Conservation (phyloP, 1,140 invertebrate species). For the Sitophilus oryzae region DNA sequence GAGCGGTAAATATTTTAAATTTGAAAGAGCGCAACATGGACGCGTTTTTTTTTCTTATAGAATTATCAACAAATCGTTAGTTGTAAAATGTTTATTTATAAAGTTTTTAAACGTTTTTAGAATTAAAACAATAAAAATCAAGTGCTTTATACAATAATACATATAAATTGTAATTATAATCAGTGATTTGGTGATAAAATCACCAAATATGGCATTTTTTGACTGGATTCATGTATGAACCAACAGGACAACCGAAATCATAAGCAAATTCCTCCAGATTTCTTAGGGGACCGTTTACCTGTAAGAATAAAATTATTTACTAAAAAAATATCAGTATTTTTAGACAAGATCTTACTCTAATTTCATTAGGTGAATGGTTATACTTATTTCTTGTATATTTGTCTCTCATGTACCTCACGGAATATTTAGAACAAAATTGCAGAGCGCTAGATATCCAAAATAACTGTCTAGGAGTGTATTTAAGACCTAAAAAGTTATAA, state of each 20-base stretch:
- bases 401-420: conserved; percentile 39
- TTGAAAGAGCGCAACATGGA: no score
- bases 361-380: conserved; percentile 46
- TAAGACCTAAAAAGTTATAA: conserved; percentile 43
- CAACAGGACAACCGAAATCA: conserved; percentile 77
- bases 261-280: conserved; percentile 81
- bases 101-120: no score
- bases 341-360: conserved; percentile 6
- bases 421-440: conserved; percentile 58
- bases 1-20: no score
- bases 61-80: no score
- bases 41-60: no score
- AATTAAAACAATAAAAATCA: no score
- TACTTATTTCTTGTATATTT: conserved; percentile 35
- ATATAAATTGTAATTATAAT: no score
- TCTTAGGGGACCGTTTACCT: conserved; percentile 81
- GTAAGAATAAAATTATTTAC: conserved; percentile 42
- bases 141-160: no score
- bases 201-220: conserved; percentile 38
- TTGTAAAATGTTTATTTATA: no score
- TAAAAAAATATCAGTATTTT: no score
- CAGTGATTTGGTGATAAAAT: no score
- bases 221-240: conserved; percentile 78
- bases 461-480: conserved; percentile 59
- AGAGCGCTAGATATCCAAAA: conserved; percentile 63